Conservation (phyloP, 2,113 vertebrate species). For the Chamaea fasciata region DNA sequence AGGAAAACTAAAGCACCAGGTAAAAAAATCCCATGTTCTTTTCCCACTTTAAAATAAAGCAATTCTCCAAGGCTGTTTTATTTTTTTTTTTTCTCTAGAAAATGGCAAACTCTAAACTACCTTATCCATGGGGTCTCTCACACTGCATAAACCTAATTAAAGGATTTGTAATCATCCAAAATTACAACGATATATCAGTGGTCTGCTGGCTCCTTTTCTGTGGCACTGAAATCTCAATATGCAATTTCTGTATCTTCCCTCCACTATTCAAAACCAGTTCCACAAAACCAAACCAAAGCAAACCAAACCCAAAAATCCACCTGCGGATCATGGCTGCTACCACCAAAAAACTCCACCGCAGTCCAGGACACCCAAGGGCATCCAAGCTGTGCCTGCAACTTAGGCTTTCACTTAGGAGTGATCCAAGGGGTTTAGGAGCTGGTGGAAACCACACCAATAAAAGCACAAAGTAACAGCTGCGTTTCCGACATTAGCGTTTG, state of each 20-base stretch:
- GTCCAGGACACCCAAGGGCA: neutral
- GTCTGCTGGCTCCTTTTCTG: neutral
- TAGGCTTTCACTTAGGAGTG: neutral
- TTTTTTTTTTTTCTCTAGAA: neutral
- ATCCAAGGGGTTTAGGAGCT: neutral
- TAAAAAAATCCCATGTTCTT: neutral
- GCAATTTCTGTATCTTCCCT: neutral
- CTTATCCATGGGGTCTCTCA: neutral
- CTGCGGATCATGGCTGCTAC: neutral
- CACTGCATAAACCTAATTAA: neutral
- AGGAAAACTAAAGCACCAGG: neutral
- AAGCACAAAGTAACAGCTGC: neutral
- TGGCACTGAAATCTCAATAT: neutral
- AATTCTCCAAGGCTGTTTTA: neutral
- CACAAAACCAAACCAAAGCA: neutral
- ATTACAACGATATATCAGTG: accelerated
- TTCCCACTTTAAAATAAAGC: neutral
- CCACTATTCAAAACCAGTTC: neutral
- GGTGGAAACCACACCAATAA: neutral
- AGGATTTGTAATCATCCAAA: neutral
- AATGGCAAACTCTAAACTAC: neutral
- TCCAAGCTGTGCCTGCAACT: neutral
- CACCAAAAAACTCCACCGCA: neutral
- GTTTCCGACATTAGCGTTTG: neutral
- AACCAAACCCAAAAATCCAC: neutral